These are phyloP conservation scores for Poicephalus gulielmi DNA, from an alignment of 2,113 vertebrate species.

Conservation along the genomic window DNA sequence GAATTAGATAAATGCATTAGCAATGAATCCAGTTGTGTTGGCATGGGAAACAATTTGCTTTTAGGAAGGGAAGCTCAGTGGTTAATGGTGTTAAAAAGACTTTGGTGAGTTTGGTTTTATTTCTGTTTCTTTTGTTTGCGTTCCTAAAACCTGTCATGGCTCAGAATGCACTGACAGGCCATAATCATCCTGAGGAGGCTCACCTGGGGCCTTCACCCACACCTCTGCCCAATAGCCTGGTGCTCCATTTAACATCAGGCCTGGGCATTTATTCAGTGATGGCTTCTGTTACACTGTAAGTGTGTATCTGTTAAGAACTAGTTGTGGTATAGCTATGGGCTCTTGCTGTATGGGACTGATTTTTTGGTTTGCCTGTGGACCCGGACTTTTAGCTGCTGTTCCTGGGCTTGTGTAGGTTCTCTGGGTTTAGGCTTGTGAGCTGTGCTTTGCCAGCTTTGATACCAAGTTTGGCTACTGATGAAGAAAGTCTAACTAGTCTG, in stretches of 20 bases:
- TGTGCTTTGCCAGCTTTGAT: background rate
- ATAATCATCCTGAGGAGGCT: background rate
- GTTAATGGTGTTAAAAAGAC: background rate
- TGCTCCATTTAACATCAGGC: background rate
- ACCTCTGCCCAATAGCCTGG: background rate
- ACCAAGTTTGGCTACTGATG: rapidly evolving
- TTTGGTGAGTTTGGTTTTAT: background rate
- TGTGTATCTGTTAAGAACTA: rapidly evolving
- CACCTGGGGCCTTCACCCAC: background rate
- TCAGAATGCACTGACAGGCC: background rate
- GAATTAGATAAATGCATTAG: background rate
- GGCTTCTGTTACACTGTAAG: rapidly evolving
- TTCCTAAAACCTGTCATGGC: background rate
- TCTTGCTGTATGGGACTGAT: rapidly evolving
- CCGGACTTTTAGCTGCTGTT: rapidly evolving
- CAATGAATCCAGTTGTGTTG: background rate
- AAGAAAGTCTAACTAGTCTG: background rate
- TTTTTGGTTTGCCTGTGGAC: rapidly evolving
- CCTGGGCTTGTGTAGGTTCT: background rate
- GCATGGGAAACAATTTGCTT: background rate
- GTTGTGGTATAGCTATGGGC: rapidly evolving
- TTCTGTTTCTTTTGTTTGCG: background rate
- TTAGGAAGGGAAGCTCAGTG: background rate
- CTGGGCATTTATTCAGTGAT: rapidly evolving
- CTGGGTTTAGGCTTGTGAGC: background rate